These are phyloP conservation scores for Trachurus trachurus DNA, from an alignment of 2,797 vertebrate species.

Conservation along the genomic window DNA sequence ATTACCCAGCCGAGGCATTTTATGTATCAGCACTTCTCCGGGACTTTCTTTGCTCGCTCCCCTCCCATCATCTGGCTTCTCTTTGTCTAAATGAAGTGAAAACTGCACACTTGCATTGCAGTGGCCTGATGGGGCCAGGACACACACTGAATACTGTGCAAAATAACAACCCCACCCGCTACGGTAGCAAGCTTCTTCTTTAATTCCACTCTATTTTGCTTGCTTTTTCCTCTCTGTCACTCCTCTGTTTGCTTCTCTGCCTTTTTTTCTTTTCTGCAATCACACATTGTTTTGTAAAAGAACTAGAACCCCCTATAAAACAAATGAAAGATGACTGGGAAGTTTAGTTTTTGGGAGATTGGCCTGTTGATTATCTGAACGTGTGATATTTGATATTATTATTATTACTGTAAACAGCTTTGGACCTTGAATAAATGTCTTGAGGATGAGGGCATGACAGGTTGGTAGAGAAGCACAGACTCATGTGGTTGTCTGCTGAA, in stretches of 20 bases:
- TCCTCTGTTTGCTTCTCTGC: background rate
- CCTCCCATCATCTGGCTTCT: conserved; percentile 32
- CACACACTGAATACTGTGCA: conserved; percentile 6
- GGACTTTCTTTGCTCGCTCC: conserved; percentile 14
- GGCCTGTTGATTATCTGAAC: background rate
- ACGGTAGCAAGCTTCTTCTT: background rate
- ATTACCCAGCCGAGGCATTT: conserved; percentile 42
- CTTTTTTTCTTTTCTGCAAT: background rate
- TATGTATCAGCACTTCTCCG: conserved; percentile 56
- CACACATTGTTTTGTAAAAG: background rate
- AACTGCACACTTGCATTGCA: conserved; percentile 55
- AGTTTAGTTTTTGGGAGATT: background rate
- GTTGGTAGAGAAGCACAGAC: background rate
- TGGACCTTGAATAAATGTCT: background rate
- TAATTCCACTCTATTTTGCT: too few relatives aligned
- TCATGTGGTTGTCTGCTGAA: conserved; percentile 6
- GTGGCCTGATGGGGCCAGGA: conserved; percentile 27
- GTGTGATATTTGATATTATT: background rate
- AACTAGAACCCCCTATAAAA: too few relatives aligned
- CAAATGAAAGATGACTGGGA: background rate
- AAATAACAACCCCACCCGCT: background rate
- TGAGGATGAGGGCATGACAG: background rate
- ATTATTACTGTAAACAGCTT: background rate
- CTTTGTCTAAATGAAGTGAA: conserved; percentile 53
- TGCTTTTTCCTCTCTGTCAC: background rate